Base-by-base conservation (phyloP, 92 coral and sea anemone genomes). In the Ricordea florida region DNA sequence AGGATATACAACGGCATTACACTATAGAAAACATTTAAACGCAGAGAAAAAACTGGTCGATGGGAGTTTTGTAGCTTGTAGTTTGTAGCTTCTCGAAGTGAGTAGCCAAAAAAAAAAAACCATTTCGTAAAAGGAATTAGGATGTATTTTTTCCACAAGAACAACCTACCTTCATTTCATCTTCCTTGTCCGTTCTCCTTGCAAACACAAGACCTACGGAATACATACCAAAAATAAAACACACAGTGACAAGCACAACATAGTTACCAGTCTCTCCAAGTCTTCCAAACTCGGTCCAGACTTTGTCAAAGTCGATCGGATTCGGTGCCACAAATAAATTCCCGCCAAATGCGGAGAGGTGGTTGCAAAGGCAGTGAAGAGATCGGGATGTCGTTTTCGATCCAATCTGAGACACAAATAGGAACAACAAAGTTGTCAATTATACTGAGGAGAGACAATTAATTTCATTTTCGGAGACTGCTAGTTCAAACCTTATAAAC, bases 291-390 rank as follows among this genome's bases (percentile, higher is more conserved):
- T 81, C 87, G 3, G 55, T 48, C 38, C 90, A 78, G 2, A 92
- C 93, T 29, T 86, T 66, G 55, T 94, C 97, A 64, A 94, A 94
- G 45, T 94, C 94, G 57, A 94, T 94, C 2, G 97, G 98, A 74
- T 94, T 94, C 40, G 98, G 98, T 5, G 94, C 98, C 23, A 94
- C 93, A 22, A 94, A 73, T 58, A 94, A 84, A 38, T 88, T 90
- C 10, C 98, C 97, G 43, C 98, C 98, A 86, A 91, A 94, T 1
- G 97, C 91, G 9, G 98, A 84, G 50, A 94, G 85, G 50, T 94
- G 98, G 51, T 71, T 80, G 42, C 98, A 94, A 25, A 79, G 41
- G 53, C 98, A 94, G 21, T 92, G 92, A 23, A 91, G 69, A 48
- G 47, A 57, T 9, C 65, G 48, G 30, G 79, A 56, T 13, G 25